Evolutionary conservation across 37 sponge, comb jelly and placozoan species (phyloP), one percentile per base, ranked within the genome.

Genomic region (Lycopodina hypogea): DNA sequence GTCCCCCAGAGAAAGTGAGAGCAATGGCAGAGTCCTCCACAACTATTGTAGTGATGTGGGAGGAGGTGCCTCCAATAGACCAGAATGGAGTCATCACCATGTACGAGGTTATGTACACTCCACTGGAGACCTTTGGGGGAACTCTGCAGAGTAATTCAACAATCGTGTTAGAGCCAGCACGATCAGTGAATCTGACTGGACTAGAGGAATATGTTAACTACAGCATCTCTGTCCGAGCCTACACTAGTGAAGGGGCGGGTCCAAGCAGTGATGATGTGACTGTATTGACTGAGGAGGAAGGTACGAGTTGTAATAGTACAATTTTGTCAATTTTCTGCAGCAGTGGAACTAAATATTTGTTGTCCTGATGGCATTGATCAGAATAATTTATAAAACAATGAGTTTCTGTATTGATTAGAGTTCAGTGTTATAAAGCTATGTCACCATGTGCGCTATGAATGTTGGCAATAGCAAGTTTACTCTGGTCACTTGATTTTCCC

Each of bases 1-100:
- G 48, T 45, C 42, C 81, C 28, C 86, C 86, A 36, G 57, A 52
- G 39, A 68, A 74, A 26, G 74, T 86, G n/a, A 64, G 30, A 14
- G 69, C 68, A 18, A 53, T 32, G 3, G 66, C 59, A 1, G 0
- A 56, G 14, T 70, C 62, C 50, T 69, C 84, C 18, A 84, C 84
- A 21, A 33, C 42, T n/a, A 78, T 85, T 42, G 8, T 18, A 26
- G 51, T 78, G 63, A 56, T 60, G 4, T 78, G 78, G 74, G 74
- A 56, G 1, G 64, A 61, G 39, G 63, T 45, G 1, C 12, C 74
- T 40, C 30, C 24, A 0, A 72, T 71, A 19, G 38, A 39, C 55
- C 56, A 34, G 34, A 78, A 78, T 62, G 86, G 86, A 59, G 56
- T 70, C 52, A 85, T 85, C 41, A 70, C 62, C n/a, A 52, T 28